Percentiles rank a stretch among this genome's conserved stretches.
phyloP scores from a whole-genome alignment of 2,113 vertebrate genomes.

The Lates calcarifer region DNA sequence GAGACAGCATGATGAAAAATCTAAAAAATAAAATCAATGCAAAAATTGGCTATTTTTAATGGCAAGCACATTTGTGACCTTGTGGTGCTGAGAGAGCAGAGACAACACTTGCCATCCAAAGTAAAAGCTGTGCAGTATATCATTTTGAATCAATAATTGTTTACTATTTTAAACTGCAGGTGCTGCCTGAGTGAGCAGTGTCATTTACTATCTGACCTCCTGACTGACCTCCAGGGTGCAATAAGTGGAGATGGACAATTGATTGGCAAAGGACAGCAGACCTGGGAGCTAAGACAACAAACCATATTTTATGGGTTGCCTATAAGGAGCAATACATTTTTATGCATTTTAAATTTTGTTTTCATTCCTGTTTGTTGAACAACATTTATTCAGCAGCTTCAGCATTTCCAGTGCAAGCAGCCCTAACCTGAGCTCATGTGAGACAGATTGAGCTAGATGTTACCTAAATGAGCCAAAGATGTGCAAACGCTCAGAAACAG shows the following conservation, averaged over 20 bases:
- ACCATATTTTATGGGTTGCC: background rate
- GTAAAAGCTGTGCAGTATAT: constrained; percentile 4
- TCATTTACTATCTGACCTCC: constrained; percentile 44
- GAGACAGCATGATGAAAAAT: background rate
- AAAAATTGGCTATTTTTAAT: background rate
- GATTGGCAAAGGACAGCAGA: constrained; percentile 28
- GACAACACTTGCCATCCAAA: background rate
- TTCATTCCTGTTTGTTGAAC: no score
- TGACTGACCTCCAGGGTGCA: constrained; percentile 32
- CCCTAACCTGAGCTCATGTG: background rate
- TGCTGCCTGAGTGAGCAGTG: constrained; percentile 32
- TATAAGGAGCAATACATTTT: background rate
- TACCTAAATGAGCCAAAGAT: background rate
- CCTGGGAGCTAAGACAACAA: background rate
- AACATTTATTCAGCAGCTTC: background rate
- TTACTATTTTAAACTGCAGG: constrained; percentile 29
- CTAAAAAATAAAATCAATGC: background rate
- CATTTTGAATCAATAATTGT: constrained; percentile 38
- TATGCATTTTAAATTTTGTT: no score
- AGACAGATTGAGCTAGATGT: background rate
- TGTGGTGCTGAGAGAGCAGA: background rate
- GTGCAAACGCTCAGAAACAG: background rate
- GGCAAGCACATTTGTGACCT: background rate
- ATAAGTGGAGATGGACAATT: constrained; percentile 13
- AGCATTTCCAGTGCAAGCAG: background rate